Evolutionary conservation across 2,888 invertebrate genomes (phyloP).

Genomic region (Conchocele bisecta): DNA sequence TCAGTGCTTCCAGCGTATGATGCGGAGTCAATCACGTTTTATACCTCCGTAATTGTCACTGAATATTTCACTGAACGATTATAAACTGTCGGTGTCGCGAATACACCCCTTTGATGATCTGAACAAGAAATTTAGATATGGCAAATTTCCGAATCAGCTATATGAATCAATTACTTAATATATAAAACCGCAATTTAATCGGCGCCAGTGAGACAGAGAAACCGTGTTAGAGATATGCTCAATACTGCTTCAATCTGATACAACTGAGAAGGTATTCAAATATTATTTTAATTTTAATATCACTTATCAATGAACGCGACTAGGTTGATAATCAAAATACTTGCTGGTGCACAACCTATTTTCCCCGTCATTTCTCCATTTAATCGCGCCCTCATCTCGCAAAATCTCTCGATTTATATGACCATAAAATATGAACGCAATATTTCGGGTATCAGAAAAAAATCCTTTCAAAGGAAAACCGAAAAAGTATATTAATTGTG

Average conservation of each 20-base stretch:
- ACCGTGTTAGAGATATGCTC: slow-evolving; percentile 7
- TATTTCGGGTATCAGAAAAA: too few species aligned
- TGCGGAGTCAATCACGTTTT: too few species aligned
- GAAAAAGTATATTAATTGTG: too few species aligned
- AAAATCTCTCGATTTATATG: too few species aligned
- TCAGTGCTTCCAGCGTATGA: too few species aligned
- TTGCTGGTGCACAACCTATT: slow-evolving; percentile 43
- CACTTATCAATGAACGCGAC: slow-evolving; percentile 38
- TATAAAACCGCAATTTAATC: slow-evolving; percentile 8
- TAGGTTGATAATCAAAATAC: slow-evolving; percentile 15
- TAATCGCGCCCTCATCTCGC: too few species aligned
- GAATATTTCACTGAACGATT: too few species aligned
- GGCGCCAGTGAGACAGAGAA: slow-evolving; percentile 21
- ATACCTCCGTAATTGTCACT: too few species aligned
- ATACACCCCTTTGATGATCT: slow-evolving; percentile 16
- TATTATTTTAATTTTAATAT: slow-evolving; percentile 52
- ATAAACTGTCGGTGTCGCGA: too few species aligned
- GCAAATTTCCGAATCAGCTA: slow-evolving; percentile 14
- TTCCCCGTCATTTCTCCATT: slow-evolving; percentile 34
- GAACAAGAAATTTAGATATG: slow-evolving; percentile 30
- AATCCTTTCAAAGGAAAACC: too few species aligned
- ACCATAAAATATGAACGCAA: too few species aligned
- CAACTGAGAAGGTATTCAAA: slow-evolving; percentile 29
- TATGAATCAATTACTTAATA: slow-evolving; percentile 36
- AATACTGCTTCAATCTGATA: slow-evolving; percentile 29